These are phyloP conservation scores for Drosophila aff. DNA, from an alignment of 1,140 invertebrate species.

Conservation along the genomic window DNA sequence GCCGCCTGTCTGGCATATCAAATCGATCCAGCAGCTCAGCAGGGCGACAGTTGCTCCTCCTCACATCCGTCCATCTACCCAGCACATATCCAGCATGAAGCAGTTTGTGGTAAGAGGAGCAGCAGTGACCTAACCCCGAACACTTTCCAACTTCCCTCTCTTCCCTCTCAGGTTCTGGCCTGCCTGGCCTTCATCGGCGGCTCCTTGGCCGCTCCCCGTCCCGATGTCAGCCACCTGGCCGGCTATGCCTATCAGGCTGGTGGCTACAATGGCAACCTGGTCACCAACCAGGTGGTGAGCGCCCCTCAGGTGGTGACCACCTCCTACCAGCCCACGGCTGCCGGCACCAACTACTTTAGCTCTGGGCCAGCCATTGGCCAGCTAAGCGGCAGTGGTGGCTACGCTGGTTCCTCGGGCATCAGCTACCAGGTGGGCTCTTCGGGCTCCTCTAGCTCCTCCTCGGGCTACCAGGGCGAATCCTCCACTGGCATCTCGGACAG, in stretches of 20 bases:
- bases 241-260: conserved; percentile 67
- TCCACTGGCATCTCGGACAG: conserved; percentile 29
- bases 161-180: conserved; percentile 51
- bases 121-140: too few species aligned
- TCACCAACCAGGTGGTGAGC: conserved; percentile 38
- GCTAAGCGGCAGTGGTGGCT: background rate
- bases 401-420: conserved; percentile 16
- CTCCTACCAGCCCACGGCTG: conserved; percentile 78
- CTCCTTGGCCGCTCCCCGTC: conserved; percentile 59
- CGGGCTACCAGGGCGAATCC: conserved; percentile 13
- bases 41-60: conserved; percentile 40
- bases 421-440: conserved; percentile 1
- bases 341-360: conserved; percentile 78
- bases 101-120: conserved; percentile 71
- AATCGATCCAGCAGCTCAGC: conserved; percentile 60
- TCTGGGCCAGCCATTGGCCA: conserved; percentile 56
- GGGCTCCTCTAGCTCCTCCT: conserved; percentile 31
- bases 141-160: too few species aligned
- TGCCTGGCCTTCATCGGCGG: conserved; percentile 54
- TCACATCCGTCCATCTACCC: conserved; percentile 1
- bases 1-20: conserved; percentile 43
- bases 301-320: conserved; percentile 56
- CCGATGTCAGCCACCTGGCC: conserved; percentile 70
- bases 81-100: conserved; percentile 57
- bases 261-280: conserved; percentile 48